Percentiles rank a stretch among this genome's conserved stretches.
Evolutionary conservation across 2,113 vertebrate species (phyloP).

Genomic region (Pelecanus crispus): DNA sequence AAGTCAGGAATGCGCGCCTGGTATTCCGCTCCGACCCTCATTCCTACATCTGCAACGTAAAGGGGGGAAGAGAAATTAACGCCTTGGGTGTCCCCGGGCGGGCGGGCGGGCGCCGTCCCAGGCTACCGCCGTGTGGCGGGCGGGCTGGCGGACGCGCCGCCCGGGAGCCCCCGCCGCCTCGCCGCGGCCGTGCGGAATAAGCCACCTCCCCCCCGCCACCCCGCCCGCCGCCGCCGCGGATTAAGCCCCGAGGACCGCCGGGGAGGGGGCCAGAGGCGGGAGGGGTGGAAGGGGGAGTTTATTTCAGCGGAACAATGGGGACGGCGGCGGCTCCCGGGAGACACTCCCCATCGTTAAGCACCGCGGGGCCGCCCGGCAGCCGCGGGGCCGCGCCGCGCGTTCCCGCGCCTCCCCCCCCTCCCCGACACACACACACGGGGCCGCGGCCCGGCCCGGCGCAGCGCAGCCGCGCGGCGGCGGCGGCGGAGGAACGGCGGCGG

Average conservation of each 20-base stretch:
- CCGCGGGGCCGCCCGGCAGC: background rate
- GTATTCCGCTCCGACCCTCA: conserved; percentile 94
- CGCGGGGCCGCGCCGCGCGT: background rate
- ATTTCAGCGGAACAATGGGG: conserved; percentile 41
- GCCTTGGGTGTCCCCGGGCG: background rate
- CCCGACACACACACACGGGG: no score
- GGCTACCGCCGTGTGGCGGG: conserved; percentile 18
- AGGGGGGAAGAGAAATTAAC: background rate
- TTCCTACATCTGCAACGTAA: conserved; percentile 89
- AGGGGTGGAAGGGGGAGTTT: conserved; percentile 27
- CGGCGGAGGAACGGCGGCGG: background rate
- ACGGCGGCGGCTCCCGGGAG: background rate
- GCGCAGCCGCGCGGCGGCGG: background rate
- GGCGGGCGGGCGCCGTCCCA: background rate
- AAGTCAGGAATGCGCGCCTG: conserved; percentile 92
- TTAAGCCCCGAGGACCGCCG: background rate
- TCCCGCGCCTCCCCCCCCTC: background rate
- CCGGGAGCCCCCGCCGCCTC: background rate
- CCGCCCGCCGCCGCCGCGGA: background rate
- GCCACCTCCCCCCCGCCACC: background rate
- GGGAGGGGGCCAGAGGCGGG: background rate
- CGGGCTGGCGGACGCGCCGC: background rate
- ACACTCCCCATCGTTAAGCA: background rate
- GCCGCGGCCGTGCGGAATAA: background rate
- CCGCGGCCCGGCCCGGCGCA: background rate